Conservation (phyloP, 2,888 invertebrate species). For the Amblyteles armatorius region DNA sequence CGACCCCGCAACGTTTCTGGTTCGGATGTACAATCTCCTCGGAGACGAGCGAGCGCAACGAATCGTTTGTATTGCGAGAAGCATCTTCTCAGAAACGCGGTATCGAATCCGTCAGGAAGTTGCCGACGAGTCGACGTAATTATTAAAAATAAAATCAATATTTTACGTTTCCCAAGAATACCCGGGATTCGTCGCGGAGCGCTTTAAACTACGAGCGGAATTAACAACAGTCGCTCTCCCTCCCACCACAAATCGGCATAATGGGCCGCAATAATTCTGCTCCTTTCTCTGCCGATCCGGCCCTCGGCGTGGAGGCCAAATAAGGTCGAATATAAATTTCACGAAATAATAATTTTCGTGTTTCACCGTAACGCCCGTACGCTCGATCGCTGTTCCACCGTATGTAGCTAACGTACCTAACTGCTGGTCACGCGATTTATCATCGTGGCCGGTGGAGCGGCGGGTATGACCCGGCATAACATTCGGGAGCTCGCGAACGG, state of each 20-base stretch:
- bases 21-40: slow-evolving; percentile 26
- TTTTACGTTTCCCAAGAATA: not conserved
- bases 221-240: slow-evolving; percentile 30
- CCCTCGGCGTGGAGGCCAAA: not conserved
- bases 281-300: slow-evolving; percentile 41
- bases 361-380: slow-evolving; percentile 60
- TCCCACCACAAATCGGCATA: slow-evolving; percentile 29
- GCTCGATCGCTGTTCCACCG: slow-evolving; percentile 73
- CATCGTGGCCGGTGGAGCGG: slow-evolving; percentile 71
- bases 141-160: not conserved
- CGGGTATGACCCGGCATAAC: slow-evolving; percentile 49
- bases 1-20: slow-evolving; percentile 21
- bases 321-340: slow-evolving; percentile 77
- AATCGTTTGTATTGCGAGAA: not conserved
- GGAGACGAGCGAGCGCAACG: slow-evolving; percentile 24
- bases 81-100: not conserved
- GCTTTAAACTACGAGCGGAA: slow-evolving; percentile 21
- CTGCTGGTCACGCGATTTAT: slow-evolving; percentile 81
- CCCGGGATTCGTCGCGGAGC: not conserved
- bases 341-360: slow-evolving; percentile 82
- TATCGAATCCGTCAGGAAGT: slow-evolving; percentile 11
- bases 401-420: slow-evolving; percentile 83
- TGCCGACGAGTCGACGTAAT: not conserved
- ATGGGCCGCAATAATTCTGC: slow-evolving; percentile 59
- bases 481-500: slow-evolving; percentile 69